Evolutionary conservation across 2,888 invertebrate species (phyloP), one percentile per base, ranked within the genome.

Genomic region (Doris montereyensis): DNA sequence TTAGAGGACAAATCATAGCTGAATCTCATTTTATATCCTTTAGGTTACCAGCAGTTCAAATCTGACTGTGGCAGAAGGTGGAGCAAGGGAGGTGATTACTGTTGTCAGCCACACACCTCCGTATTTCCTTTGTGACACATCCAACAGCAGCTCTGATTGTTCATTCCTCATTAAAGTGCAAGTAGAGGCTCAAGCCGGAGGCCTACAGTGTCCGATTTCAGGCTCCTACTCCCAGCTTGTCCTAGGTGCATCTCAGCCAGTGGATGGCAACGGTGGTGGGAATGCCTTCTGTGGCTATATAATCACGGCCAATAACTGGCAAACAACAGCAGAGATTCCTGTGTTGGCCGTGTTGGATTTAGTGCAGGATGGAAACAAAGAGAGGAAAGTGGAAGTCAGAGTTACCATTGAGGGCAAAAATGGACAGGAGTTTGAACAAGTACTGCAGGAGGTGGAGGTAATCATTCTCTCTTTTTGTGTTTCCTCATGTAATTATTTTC

Each of bases 311-410:
- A 67, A 60, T 52, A 86, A 86, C 77, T 86, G 85, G 86, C 77
- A 77, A 67, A 30, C 26, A 10, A 34, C 34, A 3, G 78, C 81
- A 24, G 34, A 28, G 21, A 75, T 85, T 26, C 78, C 79, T 0
- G 79, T 87, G 5, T 80, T 82, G 70, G 87, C 87, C 28, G 84
- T 80, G 67, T 34, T 81, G 13, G 87, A 87, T 65, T 68, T 71
- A 0, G 41, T 85, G 8, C 78, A 78, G 67, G 86, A 87, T 70
- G 81, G 80, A 0, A 80, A 86, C 65, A 79, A 82, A 24, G 81
- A 21, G 3, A 73, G 79, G 60, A 13, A 34, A n/a, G 65, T 86
- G 28, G 41, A 76, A 3, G 72, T 84, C n/a, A 41, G 74, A 1
- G 81, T 77, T 34, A 81, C 73, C 30, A 5, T 77, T 0, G 26